A percentile compares a stretch with the other conserved stretches of the same genome.
Evolutionary conservation across 1,140 invertebrate species (phyloP).

Genomic region (Sitodiplosis mosellana): DNA sequence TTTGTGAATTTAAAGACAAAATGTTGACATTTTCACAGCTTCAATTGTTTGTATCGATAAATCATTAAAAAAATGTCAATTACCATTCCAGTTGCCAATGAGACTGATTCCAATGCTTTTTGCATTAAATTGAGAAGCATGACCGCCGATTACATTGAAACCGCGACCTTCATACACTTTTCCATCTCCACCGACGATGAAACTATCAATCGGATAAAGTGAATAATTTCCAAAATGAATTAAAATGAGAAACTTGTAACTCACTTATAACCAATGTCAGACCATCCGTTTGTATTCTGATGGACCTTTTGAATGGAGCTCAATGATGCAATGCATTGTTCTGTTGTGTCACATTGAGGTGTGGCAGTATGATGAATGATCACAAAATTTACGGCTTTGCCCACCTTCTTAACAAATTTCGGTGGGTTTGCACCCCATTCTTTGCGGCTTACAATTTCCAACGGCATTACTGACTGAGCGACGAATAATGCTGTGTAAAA

Average conservation of each 20-base stretch:
- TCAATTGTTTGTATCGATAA: no score
- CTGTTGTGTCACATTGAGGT: slow-evolving; percentile 33
- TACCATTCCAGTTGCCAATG: slow-evolving; percentile 45
- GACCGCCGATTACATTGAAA: slow-evolving; percentile 50
- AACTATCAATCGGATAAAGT: no score
- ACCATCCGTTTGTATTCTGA: slow-evolving; percentile 37
- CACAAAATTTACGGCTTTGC: slow-evolving; percentile 45
- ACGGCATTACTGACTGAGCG: neutral
- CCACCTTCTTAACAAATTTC: slow-evolving; percentile 24
- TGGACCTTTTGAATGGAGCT: slow-evolving; percentile 34
- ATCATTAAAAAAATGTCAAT: no score
- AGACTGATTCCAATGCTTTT: slow-evolving; percentile 54
- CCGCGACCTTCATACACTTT: slow-evolving; percentile 54
- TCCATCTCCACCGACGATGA: slow-evolving; percentile 60
- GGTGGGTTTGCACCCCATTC: slow-evolving; percentile 43
- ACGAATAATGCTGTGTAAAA: no score
- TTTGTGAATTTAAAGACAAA: no score
- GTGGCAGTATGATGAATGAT: slow-evolving; percentile 57
- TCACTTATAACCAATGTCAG: slow-evolving; percentile 47
- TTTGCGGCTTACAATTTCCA: slow-evolving; percentile 27
- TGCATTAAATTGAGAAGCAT: slow-evolving; percentile 47
- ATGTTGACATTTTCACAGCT: no score
- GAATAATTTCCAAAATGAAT: slow-evolving; percentile 8
- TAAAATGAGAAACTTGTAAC: neutral
- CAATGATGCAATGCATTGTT: slow-evolving; percentile 32